Evolutionary conservation across 2,888 invertebrate species (phyloP).

Genomic region (Corbicula japonica): DNA sequence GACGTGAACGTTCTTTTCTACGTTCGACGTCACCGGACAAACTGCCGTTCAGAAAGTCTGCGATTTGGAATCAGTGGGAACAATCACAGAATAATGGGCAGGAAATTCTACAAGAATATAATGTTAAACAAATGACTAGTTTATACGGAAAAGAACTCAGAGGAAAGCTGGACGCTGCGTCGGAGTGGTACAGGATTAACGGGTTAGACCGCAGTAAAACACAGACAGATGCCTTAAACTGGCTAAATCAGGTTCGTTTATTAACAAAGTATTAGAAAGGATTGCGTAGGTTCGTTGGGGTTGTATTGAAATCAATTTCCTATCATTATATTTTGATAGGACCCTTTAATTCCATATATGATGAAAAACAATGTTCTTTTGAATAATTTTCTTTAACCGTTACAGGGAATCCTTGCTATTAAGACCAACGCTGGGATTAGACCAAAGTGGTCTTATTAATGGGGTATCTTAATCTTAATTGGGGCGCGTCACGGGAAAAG

Average conservation of each 20-base stretch:
- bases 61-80: conserved; percentile 65
- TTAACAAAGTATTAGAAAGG: no score
- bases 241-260: conserved; percentile 59
- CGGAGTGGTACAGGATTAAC: conserved; percentile 60
- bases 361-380: no score
- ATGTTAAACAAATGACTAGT: conserved; percentile 66
- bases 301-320: no score
- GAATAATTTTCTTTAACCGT: no score
- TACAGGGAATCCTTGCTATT: no score
- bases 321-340: no score
- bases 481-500: no score
- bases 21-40: conserved; percentile 63
- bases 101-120: conserved; percentile 63
- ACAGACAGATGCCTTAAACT: conserved; percentile 51
- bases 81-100: conserved; percentile 43
- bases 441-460: no score
- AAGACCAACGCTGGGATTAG: no score
- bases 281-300: no score
- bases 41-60: conserved; percentile 43
- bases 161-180: conserved; percentile 66
- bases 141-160: conserved; percentile 68
- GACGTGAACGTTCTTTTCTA: conserved; percentile 60
- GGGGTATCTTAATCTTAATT: no score
- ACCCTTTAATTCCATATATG: no score
- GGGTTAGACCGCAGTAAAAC: conserved; percentile 60